phyloP scores from a whole-genome alignment of 2,888 invertebrate species.

The Pelosia muscerda region DNA sequence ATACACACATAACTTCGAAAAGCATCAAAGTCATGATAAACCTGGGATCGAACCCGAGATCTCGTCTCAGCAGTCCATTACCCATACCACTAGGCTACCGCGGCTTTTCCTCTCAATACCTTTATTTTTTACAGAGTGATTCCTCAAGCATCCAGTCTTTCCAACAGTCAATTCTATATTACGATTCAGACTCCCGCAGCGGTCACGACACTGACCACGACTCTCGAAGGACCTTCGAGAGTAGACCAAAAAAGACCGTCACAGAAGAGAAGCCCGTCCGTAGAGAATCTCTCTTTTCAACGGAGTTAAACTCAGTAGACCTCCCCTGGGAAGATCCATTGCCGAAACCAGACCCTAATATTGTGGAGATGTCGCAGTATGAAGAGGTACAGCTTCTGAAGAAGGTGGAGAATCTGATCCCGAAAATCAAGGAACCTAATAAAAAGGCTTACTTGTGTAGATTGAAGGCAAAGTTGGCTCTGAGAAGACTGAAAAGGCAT shows the following conservation, averaged over 20 bases:
- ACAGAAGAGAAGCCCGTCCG: slow-evolving; percentile 58
- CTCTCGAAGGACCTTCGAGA: slow-evolving; percentile 45
- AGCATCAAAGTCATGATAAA: too few relatives aligned
- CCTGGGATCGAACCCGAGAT: too few relatives aligned
- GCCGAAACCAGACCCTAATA: slow-evolving; percentile 49
- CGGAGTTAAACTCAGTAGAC: slow-evolving; percentile 66
- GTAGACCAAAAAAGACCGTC: slow-evolving; percentile 53
- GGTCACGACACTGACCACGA: slow-evolving; percentile 56
- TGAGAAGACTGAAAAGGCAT: slow-evolving; percentile 77
- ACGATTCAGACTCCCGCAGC: slow-evolving; percentile 75
- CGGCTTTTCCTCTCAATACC: too few relatives aligned
- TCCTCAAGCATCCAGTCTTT: slow-evolving; percentile 74
- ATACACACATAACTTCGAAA: too few relatives aligned
- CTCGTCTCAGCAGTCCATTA: too few relatives aligned
- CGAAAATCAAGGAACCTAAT: slow-evolving; percentile 66
- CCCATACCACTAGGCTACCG: too few relatives aligned
- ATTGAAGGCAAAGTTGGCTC: slow-evolving; percentile 71
- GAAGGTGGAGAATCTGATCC: slow-evolving; percentile 71
- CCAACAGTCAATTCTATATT: slow-evolving; percentile 60
- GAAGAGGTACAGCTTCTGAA: slow-evolving; percentile 81
- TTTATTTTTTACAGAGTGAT: slow-evolving; percentile 63
- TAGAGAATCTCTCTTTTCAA: slow-evolving; percentile 71
- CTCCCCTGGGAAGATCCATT: slow-evolving; percentile 71
- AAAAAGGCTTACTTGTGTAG: slow-evolving; percentile 66
- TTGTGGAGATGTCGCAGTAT: slow-evolving; percentile 75